Conservation (phyloP, 1,140 invertebrate species). For the Eriocheir sinensis region DNA sequence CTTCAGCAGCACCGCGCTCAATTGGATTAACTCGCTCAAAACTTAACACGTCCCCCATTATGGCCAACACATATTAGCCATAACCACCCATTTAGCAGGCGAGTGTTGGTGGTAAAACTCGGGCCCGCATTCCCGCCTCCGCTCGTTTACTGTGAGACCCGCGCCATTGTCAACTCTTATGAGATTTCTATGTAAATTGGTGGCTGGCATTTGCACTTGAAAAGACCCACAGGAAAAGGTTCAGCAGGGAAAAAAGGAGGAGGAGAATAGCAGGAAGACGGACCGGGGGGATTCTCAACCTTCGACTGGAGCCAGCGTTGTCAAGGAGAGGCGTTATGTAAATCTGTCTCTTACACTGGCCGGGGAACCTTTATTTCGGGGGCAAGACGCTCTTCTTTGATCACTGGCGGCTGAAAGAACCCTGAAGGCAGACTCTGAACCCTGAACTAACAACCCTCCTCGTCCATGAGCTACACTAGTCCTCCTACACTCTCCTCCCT, state of each 20-base stretch:
- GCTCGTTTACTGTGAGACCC: constrained; percentile 72
- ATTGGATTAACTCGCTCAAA: no score
- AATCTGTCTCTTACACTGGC: constrained; percentile 47
- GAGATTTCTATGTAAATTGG: constrained; percentile 77
- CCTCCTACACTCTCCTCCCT: background rate
- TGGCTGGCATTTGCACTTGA: constrained; percentile 76
- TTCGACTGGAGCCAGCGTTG: constrained; percentile 49
- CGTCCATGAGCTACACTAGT: background rate
- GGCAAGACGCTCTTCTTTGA: constrained; percentile 50
- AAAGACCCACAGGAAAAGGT: constrained; percentile 76
- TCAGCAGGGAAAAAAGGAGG: constrained; percentile 75
- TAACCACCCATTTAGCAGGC: background rate
- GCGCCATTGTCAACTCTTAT: constrained; percentile 74
- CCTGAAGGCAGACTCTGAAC: background rate
- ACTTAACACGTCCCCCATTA: no score
- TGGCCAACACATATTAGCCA: background rate
- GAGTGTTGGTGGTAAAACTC: background rate
- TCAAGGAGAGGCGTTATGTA: constrained; percentile 47
- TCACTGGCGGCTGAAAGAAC: constrained; percentile 45
- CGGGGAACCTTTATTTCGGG: constrained; percentile 41
- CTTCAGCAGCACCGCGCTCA: no score
- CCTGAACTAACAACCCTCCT: background rate
- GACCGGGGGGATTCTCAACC: constrained; percentile 37
- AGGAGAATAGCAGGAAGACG: constrained; percentile 67
- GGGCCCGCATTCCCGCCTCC: background rate